These are phyloP conservation scores for Lysandra bellargus DNA, from an alignment of 2,888 invertebrate species.

Conservation along the genomic window DNA sequence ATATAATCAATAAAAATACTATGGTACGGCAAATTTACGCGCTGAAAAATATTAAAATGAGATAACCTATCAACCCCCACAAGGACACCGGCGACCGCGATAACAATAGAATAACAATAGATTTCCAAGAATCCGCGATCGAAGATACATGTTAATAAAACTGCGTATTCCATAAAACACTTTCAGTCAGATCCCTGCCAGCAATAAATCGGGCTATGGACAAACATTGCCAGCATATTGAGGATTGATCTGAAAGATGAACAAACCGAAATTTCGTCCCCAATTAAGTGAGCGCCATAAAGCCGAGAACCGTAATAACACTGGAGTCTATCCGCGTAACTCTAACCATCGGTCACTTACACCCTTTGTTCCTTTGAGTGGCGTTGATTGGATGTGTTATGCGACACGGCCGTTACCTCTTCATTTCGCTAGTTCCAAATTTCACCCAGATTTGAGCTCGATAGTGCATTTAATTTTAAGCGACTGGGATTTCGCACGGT, in stretches of 20 bases:
- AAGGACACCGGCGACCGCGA: too few relatives aligned
- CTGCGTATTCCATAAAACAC: background rate
- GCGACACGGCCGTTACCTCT: slow-evolving; percentile 39
- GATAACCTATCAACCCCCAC: background rate
- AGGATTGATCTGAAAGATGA: slow-evolving; percentile 19
- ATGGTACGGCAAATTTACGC: background rate
- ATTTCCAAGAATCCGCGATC: too few relatives aligned
- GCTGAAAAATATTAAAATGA: background rate
- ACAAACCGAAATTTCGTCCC: slow-evolving; percentile 24
- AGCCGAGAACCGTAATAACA: slow-evolving; percentile 27
- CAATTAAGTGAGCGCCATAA: slow-evolving; percentile 25
- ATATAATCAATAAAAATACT: too few relatives aligned
- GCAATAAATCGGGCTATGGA: background rate
- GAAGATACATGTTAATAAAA: background rate
- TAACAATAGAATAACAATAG: too few relatives aligned
- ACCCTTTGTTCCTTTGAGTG: slow-evolving; percentile 46
- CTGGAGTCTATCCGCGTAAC: slow-evolving; percentile 30
- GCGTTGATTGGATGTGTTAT: slow-evolving; percentile 51
- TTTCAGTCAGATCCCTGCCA: background rate
- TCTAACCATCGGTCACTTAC: slow-evolving; percentile 44
- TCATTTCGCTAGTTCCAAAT: slow-evolving; percentile 40
- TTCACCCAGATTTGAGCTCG: slow-evolving; percentile 37
- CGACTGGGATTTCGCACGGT: slow-evolving; percentile 21
- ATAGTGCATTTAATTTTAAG: slow-evolving; percentile 30
- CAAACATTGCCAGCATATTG: slow-evolving; percentile 4